These are phyloP conservation scores for Sclerodermus sp. DNA, from an alignment of 2,888 invertebrate species.

Conservation along the genomic window DNA sequence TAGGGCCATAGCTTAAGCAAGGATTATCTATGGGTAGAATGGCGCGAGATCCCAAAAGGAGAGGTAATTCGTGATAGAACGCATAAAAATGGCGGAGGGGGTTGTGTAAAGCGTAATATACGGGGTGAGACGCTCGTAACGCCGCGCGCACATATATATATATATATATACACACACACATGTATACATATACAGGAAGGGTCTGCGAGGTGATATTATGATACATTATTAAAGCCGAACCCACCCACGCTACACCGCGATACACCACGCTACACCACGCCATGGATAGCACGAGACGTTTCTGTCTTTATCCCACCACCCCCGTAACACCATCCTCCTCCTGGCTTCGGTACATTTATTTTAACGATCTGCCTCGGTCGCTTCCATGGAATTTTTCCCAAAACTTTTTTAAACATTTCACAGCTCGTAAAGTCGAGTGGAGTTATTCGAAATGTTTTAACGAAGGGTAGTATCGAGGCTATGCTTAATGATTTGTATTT, in stretches of 20 bases:
- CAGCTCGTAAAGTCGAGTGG: too few relatives aligned
- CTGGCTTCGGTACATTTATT: too few relatives aligned
- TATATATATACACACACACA: too few relatives aligned
- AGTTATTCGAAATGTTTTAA: too few relatives aligned
- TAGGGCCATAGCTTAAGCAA: too few relatives aligned
- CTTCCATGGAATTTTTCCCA: too few relatives aligned
- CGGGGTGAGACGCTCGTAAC: conserved; percentile 21
- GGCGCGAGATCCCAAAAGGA: too few relatives aligned
- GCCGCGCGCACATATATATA: conserved; percentile 9
- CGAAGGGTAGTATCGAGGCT: too few relatives aligned
- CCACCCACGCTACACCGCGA: not conserved
- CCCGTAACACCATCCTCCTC: not conserved
- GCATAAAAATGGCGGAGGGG: conserved; percentile 14
- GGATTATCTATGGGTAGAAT: too few relatives aligned
- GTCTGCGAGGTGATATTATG: not conserved
- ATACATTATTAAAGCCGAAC: not conserved
- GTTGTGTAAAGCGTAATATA: conserved; percentile 21
- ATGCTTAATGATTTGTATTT: too few relatives aligned
- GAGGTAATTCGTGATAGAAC: conserved; percentile 16
- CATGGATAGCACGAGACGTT: not conserved
- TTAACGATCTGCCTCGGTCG: too few relatives aligned
- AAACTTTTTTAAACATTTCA: too few relatives aligned
- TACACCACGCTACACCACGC: not conserved
- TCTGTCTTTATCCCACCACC: conserved; percentile 6
- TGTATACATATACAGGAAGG: conserved; percentile 9